These are phyloP conservation scores for Zoroaster sp. DNA, from an alignment of 53 echinoderm and acorn worm genomes.

Conservation along the genomic window DNA sequence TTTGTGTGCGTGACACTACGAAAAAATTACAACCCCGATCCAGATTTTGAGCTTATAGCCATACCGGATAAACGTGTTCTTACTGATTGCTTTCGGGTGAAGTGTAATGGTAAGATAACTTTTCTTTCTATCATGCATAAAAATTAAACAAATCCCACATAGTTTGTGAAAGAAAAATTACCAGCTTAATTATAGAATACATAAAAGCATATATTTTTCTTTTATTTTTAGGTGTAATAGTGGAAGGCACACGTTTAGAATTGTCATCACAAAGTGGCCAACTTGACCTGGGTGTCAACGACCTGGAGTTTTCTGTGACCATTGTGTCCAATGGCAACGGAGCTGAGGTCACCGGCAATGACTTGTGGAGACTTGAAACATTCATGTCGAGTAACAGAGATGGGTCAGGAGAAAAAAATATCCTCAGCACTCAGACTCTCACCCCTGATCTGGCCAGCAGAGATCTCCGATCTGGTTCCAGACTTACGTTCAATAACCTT, in stretches of 20 bases:
- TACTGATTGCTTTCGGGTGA: constrained; percentile 80
- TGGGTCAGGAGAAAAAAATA: constrained; percentile 8
- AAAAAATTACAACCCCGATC: constrained; percentile 53
- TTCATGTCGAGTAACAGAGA: constrained; percentile 33
- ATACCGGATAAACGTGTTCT: constrained; percentile 77
- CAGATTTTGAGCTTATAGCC: constrained; percentile 78
- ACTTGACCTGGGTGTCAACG: constrained; percentile 28
- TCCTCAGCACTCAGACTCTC: constrained; percentile 50
- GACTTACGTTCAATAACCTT: constrained; percentile 65
- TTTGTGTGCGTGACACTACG: constrained; percentile 80
- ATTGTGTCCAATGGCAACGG: constrained; percentile 32
- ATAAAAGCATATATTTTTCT: not conserved
- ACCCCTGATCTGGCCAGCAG: constrained; percentile 65
- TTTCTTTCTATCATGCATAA: not conserved
- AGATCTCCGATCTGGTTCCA: constrained; percentile 60
- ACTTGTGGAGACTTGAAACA: constrained; percentile 51
- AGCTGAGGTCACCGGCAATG: constrained; percentile 39
- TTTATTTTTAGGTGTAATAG: constrained; percentile 59
- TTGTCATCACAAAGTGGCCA: constrained; percentile 1
- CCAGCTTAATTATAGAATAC: not conserved
- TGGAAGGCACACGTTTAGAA: constrained; percentile 52
- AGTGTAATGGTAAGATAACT: constrained; percentile 68
- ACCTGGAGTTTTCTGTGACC: constrained; percentile 40
- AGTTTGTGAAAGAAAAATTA: not conserved
- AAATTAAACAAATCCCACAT: not conserved